phyloP scores from a whole-genome alignment of 2,888 invertebrate genomes.

The Mimachlamys varia region DNA sequence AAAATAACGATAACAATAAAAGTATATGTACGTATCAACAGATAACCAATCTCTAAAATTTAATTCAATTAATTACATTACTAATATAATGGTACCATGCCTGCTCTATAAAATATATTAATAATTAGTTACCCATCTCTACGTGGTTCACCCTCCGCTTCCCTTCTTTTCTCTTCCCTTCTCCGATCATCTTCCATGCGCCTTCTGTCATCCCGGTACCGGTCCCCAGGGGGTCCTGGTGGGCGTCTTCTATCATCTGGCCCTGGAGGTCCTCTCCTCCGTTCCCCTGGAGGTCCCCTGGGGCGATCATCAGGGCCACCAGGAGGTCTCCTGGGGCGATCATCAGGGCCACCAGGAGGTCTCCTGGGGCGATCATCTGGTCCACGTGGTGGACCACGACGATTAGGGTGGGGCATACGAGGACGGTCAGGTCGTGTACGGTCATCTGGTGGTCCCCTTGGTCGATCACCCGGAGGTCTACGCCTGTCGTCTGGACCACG shows the following conservation, averaged over 20 bases:
- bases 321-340: constrained; percentile 6
- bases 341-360: not conserved
- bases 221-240: constrained; percentile 45
- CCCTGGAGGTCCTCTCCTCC: constrained; percentile 39
- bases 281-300: constrained; percentile 51
- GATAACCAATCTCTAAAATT: too few relatives aligned
- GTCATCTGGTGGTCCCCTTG: constrained; percentile 50
- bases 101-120: too few relatives aligned
- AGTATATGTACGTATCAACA: not conserved
- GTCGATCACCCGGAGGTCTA: constrained; percentile 50
- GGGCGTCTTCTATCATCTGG: constrained; percentile 43
- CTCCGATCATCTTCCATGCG: not conserved
- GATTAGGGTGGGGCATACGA: not conserved
- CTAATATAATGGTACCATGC: too few relatives aligned
- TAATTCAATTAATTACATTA: too few relatives aligned
- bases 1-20: not conserved
- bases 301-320: constrained; percentile 48
- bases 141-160: constrained; percentile 51
- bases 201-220: constrained; percentile 12
- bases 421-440: constrained; percentile 47
- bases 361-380: constrained; percentile 36
- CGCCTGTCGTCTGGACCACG: constrained; percentile 51
- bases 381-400: not conserved
- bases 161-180: constrained; percentile 56
- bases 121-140: constrained; percentile 44